Evolutionary conservation across 2,797 vertebrate genomes (phyloP).

Genomic region (Paedocypris micromegethes): DNA sequence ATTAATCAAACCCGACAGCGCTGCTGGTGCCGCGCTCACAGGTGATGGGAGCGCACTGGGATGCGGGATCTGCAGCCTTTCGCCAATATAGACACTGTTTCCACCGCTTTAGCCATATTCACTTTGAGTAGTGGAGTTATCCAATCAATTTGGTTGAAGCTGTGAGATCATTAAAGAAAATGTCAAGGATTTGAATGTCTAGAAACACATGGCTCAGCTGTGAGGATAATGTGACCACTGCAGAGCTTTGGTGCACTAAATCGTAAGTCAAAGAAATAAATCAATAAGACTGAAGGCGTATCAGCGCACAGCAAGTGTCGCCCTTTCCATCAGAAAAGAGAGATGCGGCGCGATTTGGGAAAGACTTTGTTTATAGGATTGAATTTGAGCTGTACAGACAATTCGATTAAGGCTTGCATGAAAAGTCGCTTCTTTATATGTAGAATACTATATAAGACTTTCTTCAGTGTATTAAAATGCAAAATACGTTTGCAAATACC

Average conservation of each 20-base stretch:
- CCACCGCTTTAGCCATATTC: too few relatives aligned
- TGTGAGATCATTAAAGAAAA: not conserved
- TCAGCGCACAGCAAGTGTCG: not conserved
- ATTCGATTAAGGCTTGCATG: constrained; percentile 19
- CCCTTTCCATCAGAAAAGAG: constrained; percentile 8
- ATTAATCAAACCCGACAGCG: constrained; percentile 13
- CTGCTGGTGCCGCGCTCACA: not conserved
- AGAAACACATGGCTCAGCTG: constrained; percentile 9
- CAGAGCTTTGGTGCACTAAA: constrained; percentile 9
- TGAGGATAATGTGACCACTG: constrained; percentile 14
- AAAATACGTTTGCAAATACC: too few relatives aligned
- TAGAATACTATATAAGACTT: not conserved
- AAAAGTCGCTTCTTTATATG: not conserved
- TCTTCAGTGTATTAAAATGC: too few relatives aligned
- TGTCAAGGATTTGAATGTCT: not conserved
- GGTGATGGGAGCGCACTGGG: too few relatives aligned
- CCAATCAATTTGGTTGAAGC: too few relatives aligned
- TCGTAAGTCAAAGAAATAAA: constrained; percentile 22
- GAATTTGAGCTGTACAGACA: constrained; percentile 4
- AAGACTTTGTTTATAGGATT: constrained; percentile 10
- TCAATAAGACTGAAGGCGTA: constrained; percentile 18
- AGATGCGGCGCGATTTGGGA: not conserved
- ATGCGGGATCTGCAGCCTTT: too few relatives aligned
- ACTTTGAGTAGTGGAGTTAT: too few relatives aligned
- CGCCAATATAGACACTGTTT: too few relatives aligned